Conservation (phyloP, 2,113 vertebrate species). For the Crotalus tigris region DNA sequence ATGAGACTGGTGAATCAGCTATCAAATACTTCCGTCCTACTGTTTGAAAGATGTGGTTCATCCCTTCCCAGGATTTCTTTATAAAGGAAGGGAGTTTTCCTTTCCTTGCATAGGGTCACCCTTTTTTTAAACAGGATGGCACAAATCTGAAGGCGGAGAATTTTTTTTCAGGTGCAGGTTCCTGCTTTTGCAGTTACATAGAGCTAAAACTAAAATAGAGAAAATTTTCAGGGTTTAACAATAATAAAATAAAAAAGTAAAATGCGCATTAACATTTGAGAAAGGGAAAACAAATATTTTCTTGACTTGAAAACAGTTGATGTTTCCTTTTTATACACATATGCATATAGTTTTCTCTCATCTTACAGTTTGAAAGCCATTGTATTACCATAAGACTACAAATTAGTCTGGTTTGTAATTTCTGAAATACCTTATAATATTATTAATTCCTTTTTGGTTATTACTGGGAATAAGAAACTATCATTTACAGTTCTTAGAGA, state of each 20-base stretch:
- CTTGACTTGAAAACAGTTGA: neutral
- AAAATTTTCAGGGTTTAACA: neutral
- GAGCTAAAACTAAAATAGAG: neutral
- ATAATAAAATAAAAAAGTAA: neutral
- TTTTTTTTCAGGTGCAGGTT: neutral
- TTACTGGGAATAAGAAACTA: constrained; percentile 34
- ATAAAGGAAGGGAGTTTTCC: neutral
- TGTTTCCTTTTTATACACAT: neutral
- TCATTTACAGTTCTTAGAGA: constrained; percentile 45
- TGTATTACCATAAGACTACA: neutral
- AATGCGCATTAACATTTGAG: neutral
- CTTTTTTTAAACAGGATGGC: neutral
- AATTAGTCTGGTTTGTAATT: constrained; percentile 5
- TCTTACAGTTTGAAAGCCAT: neutral
- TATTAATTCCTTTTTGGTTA: constrained; percentile 27
- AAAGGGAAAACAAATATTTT: neutral
- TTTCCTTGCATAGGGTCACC: neutral
- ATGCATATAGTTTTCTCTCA: neutral
- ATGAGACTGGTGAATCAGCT: neutral
- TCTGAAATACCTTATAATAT: constrained; percentile 12
- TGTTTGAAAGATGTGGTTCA: neutral
- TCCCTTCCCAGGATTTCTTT: neutral
- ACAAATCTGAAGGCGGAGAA: neutral
- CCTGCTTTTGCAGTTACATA: neutral
- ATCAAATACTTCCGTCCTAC: neutral